Percentiles rank a stretch among this genome's conserved stretches.
Conservation (phyloP, 2,888 invertebrate species). For the Rhagophthalmus giganteus region DNA sequence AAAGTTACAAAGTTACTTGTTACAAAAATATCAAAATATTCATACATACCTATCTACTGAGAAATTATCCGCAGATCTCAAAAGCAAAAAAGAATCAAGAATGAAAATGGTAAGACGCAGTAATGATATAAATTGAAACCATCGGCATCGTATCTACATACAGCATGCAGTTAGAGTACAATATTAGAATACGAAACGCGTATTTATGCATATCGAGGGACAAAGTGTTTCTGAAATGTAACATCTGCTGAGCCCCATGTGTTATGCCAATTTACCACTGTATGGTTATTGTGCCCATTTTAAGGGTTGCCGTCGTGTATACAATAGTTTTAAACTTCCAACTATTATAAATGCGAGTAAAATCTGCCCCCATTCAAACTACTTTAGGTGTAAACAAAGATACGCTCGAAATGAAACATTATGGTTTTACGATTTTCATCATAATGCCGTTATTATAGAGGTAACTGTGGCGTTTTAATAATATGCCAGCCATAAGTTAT, state of each 20-base stretch:
- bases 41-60: not conserved
- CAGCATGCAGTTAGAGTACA: constrained; percentile 6
- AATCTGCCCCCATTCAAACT: constrained; percentile 3
- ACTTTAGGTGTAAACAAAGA: not conserved
- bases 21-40: not conserved
- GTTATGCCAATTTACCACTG: constrained; percentile 32
- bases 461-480: no score
- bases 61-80: not conserved
- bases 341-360: constrained; percentile 7
- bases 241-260: constrained; percentile 32
- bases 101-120: not conserved
- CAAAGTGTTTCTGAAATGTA: constrained; percentile 28
- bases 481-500: not conserved
- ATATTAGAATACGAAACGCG: constrained; percentile 29
- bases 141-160: constrained; percentile 15
- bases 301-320: constrained; percentile 22
- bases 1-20: not conserved
- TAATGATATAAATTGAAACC: constrained; percentile 14
- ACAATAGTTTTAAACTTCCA: constrained; percentile 21
- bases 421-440: no score
- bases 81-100: not conserved
- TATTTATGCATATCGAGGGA: constrained; percentile 32
- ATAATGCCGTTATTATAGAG: no score
- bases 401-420: no score
- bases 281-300: constrained; percentile 22